Evolutionary conservation across 2,797 vertebrate species (phyloP).

Genomic region (Poeciliopsis gracilis): DNA sequence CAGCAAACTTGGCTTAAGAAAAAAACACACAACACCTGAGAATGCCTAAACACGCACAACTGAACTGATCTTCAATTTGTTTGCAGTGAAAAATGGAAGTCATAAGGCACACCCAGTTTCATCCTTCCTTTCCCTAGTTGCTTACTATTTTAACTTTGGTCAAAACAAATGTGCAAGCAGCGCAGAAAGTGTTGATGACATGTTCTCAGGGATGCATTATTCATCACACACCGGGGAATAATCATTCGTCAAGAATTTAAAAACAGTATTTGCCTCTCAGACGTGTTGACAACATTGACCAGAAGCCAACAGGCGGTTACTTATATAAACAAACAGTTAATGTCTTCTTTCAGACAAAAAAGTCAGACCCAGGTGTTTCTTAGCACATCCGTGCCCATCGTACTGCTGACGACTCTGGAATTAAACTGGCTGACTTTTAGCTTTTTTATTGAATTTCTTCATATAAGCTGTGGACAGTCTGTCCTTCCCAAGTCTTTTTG

Average conservation of each 20-base stretch:
- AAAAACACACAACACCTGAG: background rate
- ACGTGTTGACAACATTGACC: constrained; percentile 21
- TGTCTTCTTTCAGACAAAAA: constrained; percentile 15
- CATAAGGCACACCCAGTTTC: background rate
- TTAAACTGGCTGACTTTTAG: background rate
- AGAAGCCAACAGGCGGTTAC: constrained; percentile 32
- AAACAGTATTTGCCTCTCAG: constrained; percentile 26
- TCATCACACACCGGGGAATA: constrained; percentile 42
- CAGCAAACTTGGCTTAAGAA: background rate
- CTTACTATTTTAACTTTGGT: background rate
- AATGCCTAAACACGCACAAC: background rate
- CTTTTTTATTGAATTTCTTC: background rate
- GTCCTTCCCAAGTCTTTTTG: background rate
- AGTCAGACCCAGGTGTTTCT: background rate
- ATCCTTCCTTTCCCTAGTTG: background rate
- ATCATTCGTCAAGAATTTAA: constrained; percentile 21
- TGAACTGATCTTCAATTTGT: background rate
- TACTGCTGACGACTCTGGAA: background rate
- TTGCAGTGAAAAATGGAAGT: background rate
- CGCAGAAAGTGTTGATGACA: background rate
- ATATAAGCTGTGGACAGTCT: background rate
- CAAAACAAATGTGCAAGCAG: background rate
- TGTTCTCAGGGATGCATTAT: constrained; percentile 27
- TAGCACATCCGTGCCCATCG: background rate
- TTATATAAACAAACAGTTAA: constrained; percentile 12